These are phyloP conservation scores for Lagocephalus sceleratus DNA, from an alignment of 2,797 vertebrate genomes.

Conservation along the genomic window DNA sequence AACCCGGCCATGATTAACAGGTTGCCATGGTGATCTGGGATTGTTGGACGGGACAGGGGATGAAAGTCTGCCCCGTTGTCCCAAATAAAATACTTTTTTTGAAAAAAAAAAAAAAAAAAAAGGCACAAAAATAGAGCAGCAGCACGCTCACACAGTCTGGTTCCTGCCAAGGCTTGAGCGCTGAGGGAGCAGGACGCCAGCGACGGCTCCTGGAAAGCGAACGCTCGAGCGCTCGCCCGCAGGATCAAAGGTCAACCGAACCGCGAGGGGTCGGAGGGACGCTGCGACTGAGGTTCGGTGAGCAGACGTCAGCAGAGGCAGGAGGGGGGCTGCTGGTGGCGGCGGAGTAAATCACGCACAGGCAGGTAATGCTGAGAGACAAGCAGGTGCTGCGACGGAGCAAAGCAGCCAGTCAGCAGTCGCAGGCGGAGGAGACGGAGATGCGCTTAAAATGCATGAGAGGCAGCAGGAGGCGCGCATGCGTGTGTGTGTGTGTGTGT, in stretches of 20 bases:
- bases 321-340: slow-evolving; percentile 25
- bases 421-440: slow-evolving; percentile 24
- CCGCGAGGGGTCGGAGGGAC: slow-evolving; percentile 32
- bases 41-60: no score
- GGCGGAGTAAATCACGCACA: slow-evolving; percentile 27
- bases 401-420: slow-evolving; percentile 57
- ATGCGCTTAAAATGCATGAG: slow-evolving; percentile 63
- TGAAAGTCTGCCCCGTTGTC: no score
- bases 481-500: no score
- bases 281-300: slow-evolving; percentile 15
- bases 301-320: slow-evolving; percentile 46
- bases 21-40: no score
- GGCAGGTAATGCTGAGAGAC: slow-evolving; percentile 48
- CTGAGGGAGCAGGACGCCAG: slow-evolving; percentile 2
- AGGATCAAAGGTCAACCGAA: slow-evolving; percentile 35
- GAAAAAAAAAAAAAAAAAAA: no score
- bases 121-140: no score
- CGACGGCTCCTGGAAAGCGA: slow-evolving; percentile 28
- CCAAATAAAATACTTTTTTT: no score
- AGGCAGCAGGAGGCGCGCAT: slow-evolving; percentile 13
- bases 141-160: no score
- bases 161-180: background rate
- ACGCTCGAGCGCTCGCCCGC: slow-evolving; percentile 4
- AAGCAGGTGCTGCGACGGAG: slow-evolving; percentile 41
- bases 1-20: no score